Percentiles rank a stretch among this genome's conserved stretches.
Conservation (phyloP, 2,113 vertebrate species). For the Rhombomys opimus region DNA sequence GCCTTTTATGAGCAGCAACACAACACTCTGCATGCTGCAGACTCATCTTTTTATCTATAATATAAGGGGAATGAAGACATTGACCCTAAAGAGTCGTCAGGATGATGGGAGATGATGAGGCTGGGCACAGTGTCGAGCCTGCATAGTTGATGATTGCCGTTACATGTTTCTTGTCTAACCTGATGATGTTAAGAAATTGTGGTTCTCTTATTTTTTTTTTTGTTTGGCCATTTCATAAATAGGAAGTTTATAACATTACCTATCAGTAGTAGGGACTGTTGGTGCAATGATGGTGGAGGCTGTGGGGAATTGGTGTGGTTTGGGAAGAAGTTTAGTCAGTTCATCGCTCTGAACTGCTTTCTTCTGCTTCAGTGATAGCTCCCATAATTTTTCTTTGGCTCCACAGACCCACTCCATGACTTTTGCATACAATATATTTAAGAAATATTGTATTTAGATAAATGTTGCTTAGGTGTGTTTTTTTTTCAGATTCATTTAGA, state of each 20-base stretch:
- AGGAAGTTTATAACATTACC: background rate
- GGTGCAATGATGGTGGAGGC: background rate
- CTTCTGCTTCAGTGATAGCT: background rate
- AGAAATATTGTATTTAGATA: conserved; percentile 22
- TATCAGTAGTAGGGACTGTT: background rate
- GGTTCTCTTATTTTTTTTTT: background rate
- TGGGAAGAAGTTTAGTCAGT: background rate
- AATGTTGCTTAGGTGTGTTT: background rate
- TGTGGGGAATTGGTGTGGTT: too few relatives aligned
- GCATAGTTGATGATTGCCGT: background rate
- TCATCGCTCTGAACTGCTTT: background rate
- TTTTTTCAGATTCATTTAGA: conserved; percentile 16
- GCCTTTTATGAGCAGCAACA: background rate
- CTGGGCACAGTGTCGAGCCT: background rate
- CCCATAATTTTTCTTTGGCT: background rate
- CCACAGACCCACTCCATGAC: background rate
- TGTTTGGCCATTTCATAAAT: background rate
- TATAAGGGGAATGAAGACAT: background rate
- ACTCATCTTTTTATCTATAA: background rate
- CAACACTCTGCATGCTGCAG: background rate
- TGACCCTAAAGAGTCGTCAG: background rate
- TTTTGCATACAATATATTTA: background rate
- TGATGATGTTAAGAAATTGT: background rate
- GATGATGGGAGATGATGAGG: background rate
- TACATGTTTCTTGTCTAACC: background rate